A percentile compares a stretch with the other conserved stretches of the same genome.
Conservation (phyloP, 2,888 invertebrate genomes). For the Dioctria rufipes region DNA sequence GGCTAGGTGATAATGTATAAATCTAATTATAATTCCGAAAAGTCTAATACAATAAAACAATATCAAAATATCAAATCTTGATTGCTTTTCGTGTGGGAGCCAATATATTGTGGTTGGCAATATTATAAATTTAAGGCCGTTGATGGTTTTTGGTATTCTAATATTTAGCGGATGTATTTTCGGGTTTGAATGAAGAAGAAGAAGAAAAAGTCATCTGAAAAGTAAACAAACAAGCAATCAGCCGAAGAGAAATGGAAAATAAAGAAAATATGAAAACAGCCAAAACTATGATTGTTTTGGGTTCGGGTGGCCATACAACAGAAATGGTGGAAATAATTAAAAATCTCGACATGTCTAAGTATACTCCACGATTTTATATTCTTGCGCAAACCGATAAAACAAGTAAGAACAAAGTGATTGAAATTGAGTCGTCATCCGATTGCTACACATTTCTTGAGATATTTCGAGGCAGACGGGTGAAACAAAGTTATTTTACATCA, state of each 20-base stretch:
- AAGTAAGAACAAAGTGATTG: slow-evolving; percentile 80
- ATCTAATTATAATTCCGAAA: too few relatives aligned
- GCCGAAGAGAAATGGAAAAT: not conserved
- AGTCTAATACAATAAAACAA: too few relatives aligned
- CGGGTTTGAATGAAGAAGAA: too few relatives aligned
- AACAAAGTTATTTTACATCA: slow-evolving; percentile 87
- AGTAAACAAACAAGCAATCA: too few relatives aligned
- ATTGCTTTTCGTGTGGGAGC: too few relatives aligned
- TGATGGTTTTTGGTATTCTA: too few relatives aligned
- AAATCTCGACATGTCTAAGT: slow-evolving; percentile 76
- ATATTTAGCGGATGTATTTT: too few relatives aligned
- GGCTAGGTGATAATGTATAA: too few relatives aligned
- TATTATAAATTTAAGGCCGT: too few relatives aligned
- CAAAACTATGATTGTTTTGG: slow-evolving; percentile 66
- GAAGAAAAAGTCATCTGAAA: too few relatives aligned
- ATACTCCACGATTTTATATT: slow-evolving; percentile 83
- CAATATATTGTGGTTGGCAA: too few relatives aligned
- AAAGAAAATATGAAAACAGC: slow-evolving; percentile 4
- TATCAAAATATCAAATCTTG: too few relatives aligned
- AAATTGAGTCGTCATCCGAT: slow-evolving; percentile 70
- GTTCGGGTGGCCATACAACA: slow-evolving; percentile 83
- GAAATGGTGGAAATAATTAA: slow-evolving; percentile 87
- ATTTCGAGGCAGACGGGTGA: slow-evolving; percentile 89
- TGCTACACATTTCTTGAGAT: slow-evolving; percentile 71
- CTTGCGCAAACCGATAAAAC: slow-evolving; percentile 84